A percentile compares a stretch with the other conserved stretches of the same genome.
These are phyloP conservation scores for Oncopodura yosiiana DNA, from an alignment of 1,140 invertebrate genomes.

Conservation along the genomic window DNA sequence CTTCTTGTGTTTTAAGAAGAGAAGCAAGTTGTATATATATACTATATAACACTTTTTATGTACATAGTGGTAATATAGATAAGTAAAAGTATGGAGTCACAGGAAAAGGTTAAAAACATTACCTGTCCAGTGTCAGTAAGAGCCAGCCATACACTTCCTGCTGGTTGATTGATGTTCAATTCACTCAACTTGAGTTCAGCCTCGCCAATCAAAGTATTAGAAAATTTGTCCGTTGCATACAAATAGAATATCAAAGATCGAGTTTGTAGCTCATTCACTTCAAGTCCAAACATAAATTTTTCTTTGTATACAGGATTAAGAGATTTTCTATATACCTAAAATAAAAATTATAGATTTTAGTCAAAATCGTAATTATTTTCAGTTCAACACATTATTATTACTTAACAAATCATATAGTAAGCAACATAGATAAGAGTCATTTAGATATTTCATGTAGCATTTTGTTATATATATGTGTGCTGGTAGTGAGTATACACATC, in stretches of 20 bases:
- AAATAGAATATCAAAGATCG: conserved; percentile 51
- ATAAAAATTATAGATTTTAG: conserved; percentile 3
- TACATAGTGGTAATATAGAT: too few species aligned
- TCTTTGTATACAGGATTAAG: conserved; percentile 62
- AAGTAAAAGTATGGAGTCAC: too few species aligned
- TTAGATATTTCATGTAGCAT: too few species aligned
- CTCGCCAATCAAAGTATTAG: conserved; percentile 55
- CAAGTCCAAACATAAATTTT: conserved; percentile 59
- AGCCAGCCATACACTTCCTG: conserved; percentile 53
- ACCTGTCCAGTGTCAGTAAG: conserved; percentile 53
- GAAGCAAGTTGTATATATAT: background rate
- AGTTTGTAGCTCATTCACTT: conserved; percentile 45
- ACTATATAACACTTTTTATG: background rate
- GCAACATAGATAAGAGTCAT: too few species aligned
- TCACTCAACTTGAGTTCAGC: conserved; percentile 52
- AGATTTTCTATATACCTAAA: conserved; percentile 51
- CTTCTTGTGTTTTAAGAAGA: background rate
- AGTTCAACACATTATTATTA: too few species aligned
- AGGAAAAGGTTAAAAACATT: too few species aligned
- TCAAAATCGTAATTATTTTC: background rate
- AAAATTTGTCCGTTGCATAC: conserved; percentile 51
- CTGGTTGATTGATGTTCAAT: conserved; percentile 48
- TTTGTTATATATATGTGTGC: too few species aligned
- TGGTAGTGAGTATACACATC: too few species aligned
- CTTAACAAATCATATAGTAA: too few species aligned